These are phyloP conservation scores for Osmoderma eremita DNA, from an alignment of 2,888 invertebrate species.

Conservation along the genomic window DNA sequence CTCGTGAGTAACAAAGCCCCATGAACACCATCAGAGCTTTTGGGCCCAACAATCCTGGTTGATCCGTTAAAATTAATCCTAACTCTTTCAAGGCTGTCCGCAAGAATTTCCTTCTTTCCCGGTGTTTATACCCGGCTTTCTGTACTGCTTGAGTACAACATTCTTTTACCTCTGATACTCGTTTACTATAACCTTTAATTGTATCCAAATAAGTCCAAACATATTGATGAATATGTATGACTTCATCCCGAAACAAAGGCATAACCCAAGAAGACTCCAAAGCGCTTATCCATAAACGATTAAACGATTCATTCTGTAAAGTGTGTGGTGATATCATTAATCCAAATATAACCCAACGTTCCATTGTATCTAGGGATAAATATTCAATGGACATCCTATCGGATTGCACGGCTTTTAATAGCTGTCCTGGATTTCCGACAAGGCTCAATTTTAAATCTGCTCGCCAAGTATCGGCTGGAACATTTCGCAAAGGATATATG, in stretches of 20 bases:
- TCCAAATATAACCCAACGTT: conserved; percentile 97
- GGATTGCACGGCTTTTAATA: conserved; percentile 93
- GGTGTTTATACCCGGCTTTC: conserved; percentile 89
- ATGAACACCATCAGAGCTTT: conserved; percentile 97
- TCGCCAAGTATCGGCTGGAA: conserved; percentile 94
- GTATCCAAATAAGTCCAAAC: conserved; percentile 93
- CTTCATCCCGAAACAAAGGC: conserved; percentile 96
- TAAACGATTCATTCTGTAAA: conserved; percentile 81
- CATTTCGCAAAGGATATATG: conserved; percentile 89
- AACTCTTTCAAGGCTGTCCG: conserved; percentile 95
- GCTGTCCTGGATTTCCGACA: conserved; percentile 92
- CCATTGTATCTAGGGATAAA: conserved; percentile 92
- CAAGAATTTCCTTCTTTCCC: conserved; percentile 95
- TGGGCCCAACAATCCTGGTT: conserved; percentile 96
- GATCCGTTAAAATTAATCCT: conserved; percentile 94
- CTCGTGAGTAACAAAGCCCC: conserved; percentile 93
- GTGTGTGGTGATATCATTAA: conserved; percentile 90
- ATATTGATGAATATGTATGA: conserved; percentile 93
- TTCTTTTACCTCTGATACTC: conserved; percentile 96
- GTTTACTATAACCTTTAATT: conserved; percentile 92
- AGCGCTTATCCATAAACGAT: conserved; percentile 91
- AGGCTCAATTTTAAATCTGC: conserved; percentile 92
- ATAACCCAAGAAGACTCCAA: conserved; percentile 95
- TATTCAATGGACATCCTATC: conserved; percentile 98
- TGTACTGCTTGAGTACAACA: conserved; percentile 90